Evolutionary conservation across 2,797 vertebrate genomes (phyloP).

Genomic region (Urophycis tenuis): DNA sequence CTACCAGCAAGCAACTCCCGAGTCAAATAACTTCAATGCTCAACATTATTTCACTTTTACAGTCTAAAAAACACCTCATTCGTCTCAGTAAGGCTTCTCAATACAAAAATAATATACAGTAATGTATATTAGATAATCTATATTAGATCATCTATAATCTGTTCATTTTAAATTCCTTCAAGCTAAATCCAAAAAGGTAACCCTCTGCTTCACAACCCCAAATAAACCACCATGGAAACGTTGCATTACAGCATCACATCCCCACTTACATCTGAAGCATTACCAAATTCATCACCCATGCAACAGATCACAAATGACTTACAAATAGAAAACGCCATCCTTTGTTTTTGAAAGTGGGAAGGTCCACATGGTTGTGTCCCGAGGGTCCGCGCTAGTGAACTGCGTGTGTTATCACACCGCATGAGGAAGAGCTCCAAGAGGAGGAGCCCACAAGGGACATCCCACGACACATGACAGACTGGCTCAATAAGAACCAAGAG

Average conservation of each 20-base stretch:
- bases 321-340: constrained; percentile 64
- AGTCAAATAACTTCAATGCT: constrained; percentile 30
- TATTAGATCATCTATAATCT: no score
- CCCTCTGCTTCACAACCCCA: constrained; percentile 5
- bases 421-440: constrained; percentile 38
- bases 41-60: not conserved
- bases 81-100: not conserved
- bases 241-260: not conserved
- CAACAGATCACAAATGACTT: constrained; percentile 42
- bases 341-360: constrained; percentile 58
- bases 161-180: not conserved
- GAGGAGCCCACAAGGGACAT: not conserved
- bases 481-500: not conserved
- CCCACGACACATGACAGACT: not conserved
- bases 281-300: constrained; percentile 7
- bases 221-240: not conserved
- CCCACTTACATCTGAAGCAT: constrained; percentile 13
- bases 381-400: constrained; percentile 23
- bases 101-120: no score
- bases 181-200: not conserved
- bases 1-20: constrained; percentile 35
- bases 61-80: not conserved
- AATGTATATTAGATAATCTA: no score
- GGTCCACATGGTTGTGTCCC: constrained; percentile 54
- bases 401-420: constrained; percentile 38